Evolutionary conservation across 2,113 vertebrate genomes (phyloP), one percentile per base, ranked within the genome.

Genomic region (Oplegnathus fasciatus): DNA sequence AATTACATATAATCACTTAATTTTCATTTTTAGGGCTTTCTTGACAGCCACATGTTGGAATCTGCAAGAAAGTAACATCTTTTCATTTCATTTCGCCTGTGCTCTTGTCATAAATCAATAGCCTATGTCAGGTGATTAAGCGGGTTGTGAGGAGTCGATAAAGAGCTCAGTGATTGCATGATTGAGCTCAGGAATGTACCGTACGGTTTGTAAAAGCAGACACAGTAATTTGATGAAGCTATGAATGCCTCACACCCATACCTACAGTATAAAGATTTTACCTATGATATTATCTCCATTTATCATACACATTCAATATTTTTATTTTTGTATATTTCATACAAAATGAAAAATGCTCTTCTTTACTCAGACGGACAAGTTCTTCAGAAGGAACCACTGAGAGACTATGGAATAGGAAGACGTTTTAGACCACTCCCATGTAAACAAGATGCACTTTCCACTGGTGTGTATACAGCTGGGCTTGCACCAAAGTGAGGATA

Each of bases 391-490:
- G 11, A 74, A 52, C 44, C 74, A 9, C 48, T 66, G 17, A 2
- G 20, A 40, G 28, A 66, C 62, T 44, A 8, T 34, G 5, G 34
- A 65, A 40, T 3, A 50, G 52, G 15, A 71, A 48, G 52, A 69
- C 60, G 78, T 76, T 42, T 71, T 15, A 60, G 72, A 74, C 66
- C 55, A 34, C 37, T 78, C 71, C 66, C 81, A 64, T 22, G 88
- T 86, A 94, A 93, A 92, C 88, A 84, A 78, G 68, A 83, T 77
- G 75, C 75, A 54, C 78, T 87, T 76, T 88, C 69, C 52, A 50
- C 73, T 62, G 5, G 54, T 91, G 91, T 95, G 90, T 95, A 52
- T 80, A 85, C 93, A 95, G 95, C 92, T 94, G 93, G 82, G n/a
- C 28, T 92, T 14, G 62, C 83, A 91, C 88, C 80, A 57, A 58